These are phyloP conservation scores for Cephalotes varians DNA, from an alignment of 2,888 invertebrate genomes.

Conservation along the genomic window DNA sequence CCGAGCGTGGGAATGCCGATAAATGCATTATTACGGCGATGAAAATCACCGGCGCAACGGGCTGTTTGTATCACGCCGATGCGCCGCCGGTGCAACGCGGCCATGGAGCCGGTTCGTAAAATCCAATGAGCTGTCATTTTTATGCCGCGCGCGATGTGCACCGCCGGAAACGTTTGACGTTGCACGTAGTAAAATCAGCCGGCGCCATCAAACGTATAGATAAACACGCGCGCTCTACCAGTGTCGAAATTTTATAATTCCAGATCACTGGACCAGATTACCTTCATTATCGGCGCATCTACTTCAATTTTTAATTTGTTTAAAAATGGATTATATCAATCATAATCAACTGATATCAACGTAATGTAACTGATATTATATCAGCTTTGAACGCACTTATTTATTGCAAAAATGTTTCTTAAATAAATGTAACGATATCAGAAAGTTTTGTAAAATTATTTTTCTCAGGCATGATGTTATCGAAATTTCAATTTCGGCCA, in stretches of 20 bases:
- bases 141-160: constrained; percentile 64
- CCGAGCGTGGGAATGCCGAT: constrained; percentile 70
- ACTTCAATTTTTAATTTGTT: constrained; percentile 13
- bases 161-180: constrained; percentile 74
- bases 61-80: constrained; percentile 54
- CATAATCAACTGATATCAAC: neutral
- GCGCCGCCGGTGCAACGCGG: constrained; percentile 52
- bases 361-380: neutral
- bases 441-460: neutral
- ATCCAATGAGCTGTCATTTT: constrained; percentile 79
- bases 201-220: constrained; percentile 32
- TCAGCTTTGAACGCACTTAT: neutral
- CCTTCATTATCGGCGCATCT: constrained; percentile 11
- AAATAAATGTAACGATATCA: neutral
- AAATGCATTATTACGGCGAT: constrained; percentile 78
- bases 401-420: neutral
- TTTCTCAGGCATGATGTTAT: neutral
- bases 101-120: constrained; percentile 74
- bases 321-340: neutral
- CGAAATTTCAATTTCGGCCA: constrained; percentile 39
- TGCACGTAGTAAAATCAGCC: constrained; percentile 64
- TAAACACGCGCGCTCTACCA: constrained; percentile 31
- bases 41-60: constrained; percentile 74
- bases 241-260: constrained; percentile 30
- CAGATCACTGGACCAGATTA: constrained; percentile 20